These are phyloP conservation scores for Phortica okadai DNA, from an alignment of 2,888 invertebrate genomes.

Conservation along the genomic window DNA sequence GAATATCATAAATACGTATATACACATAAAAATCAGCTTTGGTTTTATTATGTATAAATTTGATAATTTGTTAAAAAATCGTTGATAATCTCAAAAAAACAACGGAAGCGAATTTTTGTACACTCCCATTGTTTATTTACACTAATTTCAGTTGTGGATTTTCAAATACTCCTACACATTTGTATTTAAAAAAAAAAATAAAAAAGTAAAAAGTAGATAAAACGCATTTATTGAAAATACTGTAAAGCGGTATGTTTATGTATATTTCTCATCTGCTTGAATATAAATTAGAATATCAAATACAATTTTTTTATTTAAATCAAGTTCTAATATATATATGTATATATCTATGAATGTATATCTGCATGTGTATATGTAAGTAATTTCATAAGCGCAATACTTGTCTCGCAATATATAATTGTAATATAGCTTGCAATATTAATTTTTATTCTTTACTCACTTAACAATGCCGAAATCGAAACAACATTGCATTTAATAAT, in stretches of 20 bases:
- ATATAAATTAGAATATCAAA: slow-evolving; percentile 30
- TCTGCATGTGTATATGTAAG: slow-evolving; percentile 37
- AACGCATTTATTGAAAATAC: slow-evolving; percentile 19
- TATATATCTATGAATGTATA: neutral
- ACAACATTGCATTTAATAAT: slow-evolving; percentile 1
- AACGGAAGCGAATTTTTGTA: no score
- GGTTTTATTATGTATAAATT: no score
- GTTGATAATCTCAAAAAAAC: no score
- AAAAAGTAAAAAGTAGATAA: neutral
- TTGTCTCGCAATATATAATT: slow-evolving; percentile 41
- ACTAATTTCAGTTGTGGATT: no score
- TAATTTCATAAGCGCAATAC: slow-evolving; percentile 59
- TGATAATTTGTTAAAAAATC: no score
- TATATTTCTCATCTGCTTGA: slow-evolving; percentile 25
- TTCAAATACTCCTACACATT: no score
- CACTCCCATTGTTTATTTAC: no score
- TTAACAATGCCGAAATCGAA: no score
- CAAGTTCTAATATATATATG: slow-evolving; percentile 3
- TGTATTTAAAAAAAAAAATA: neutral
- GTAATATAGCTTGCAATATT: neutral
- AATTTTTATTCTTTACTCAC: neutral
- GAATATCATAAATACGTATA: no score
- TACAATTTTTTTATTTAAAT: slow-evolving; percentile 16
- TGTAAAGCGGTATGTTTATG: slow-evolving; percentile 31
- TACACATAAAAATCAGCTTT: no score